These are phyloP conservation scores for Polypterus bichir DNA, from an alignment of 2,113 vertebrate species.

Conservation along the genomic window DNA sequence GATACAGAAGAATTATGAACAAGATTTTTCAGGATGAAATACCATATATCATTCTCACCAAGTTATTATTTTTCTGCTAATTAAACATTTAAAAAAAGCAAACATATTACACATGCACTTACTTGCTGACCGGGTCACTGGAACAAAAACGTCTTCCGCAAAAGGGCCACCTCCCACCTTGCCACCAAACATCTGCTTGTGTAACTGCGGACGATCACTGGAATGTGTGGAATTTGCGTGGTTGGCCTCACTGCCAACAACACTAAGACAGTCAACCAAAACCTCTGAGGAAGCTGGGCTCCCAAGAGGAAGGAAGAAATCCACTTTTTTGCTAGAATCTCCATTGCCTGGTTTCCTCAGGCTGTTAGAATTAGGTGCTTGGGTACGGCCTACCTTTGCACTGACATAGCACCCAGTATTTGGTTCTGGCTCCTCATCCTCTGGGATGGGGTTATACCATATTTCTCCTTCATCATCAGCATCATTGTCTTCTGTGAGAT, in stretches of 20 bases:
- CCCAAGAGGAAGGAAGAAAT: conserved; percentile 9
- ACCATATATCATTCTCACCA: not conserved
- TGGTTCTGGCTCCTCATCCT: conserved; percentile 64
- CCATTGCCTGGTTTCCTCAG: conserved; percentile 33
- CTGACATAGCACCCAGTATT: conserved; percentile 1
- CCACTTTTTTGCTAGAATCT: conserved; percentile 16
- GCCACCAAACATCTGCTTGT: conserved; percentile 45
- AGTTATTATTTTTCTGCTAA: not conserved
- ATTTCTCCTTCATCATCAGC: conserved; percentile 93
- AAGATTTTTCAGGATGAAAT: not conserved
- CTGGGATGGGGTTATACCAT: conserved; percentile 97
- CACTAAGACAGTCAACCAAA: not conserved
- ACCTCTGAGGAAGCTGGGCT: conserved; percentile 21
- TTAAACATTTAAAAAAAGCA: not conserved
- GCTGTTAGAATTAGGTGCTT: not conserved
- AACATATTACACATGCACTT: conserved; percentile 17
- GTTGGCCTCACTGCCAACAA: conserved; percentile 28
- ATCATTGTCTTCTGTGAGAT: conserved; percentile 74
- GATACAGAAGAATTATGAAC: too few species aligned
- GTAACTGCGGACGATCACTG: conserved; percentile 46
- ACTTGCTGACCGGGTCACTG: conserved; percentile 57
- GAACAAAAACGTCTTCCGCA: conserved; percentile 47
- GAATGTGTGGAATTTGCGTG: conserved; percentile 37
- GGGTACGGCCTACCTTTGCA: conserved; percentile 1
- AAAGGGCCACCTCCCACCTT: conserved; percentile 26